These are phyloP conservation scores for Ameiurus melas DNA, from an alignment of 2,113 vertebrate species.

Conservation along the genomic window DNA sequence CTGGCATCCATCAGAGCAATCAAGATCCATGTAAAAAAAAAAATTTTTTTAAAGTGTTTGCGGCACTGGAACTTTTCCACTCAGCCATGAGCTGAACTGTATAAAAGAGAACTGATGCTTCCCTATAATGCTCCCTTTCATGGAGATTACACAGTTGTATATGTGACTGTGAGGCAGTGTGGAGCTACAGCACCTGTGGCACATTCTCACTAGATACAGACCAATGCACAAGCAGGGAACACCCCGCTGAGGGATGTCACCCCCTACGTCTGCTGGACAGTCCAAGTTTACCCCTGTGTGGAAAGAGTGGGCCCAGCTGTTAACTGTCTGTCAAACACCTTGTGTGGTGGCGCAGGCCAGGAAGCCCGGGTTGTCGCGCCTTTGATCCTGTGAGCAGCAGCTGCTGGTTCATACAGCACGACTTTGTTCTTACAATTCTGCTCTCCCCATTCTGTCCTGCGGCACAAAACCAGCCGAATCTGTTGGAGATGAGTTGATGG, in stretches of 20 bases:
- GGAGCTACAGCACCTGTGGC: constrained; percentile 41
- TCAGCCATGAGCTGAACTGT: constrained; percentile 17
- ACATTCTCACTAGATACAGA: constrained; percentile 24
- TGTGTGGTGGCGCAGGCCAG: constrained; percentile 92
- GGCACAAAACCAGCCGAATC: constrained; percentile 90
- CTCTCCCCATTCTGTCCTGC: constrained; percentile 95
- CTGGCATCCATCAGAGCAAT: constrained; percentile 22
- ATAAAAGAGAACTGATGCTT: background rate
- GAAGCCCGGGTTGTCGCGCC: constrained; percentile 92
- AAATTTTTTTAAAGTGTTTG: background rate
- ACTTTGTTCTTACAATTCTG: constrained; percentile 97
- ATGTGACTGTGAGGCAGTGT: constrained; percentile 9
- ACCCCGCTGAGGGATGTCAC: constrained; percentile 58
- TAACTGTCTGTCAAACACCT: constrained; percentile 99
- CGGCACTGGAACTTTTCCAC: constrained; percentile 13
- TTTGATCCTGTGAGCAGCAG: constrained; percentile 98
- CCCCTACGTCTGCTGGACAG: constrained; percentile 59
- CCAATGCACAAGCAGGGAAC: constrained; percentile 29
- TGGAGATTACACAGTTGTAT: constrained; percentile 29
- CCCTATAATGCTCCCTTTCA: background rate
- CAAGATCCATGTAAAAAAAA: constrained; percentile 18
- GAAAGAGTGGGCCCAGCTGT: constrained; percentile 85
- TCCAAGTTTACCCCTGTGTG: constrained; percentile 69
- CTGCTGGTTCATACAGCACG: constrained; percentile 95
- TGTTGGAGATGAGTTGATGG: constrained; percentile 61